Evolutionary conservation across 2,797 vertebrate genomes (phyloP).

Genomic region (Nyctibius grandis): DNA sequence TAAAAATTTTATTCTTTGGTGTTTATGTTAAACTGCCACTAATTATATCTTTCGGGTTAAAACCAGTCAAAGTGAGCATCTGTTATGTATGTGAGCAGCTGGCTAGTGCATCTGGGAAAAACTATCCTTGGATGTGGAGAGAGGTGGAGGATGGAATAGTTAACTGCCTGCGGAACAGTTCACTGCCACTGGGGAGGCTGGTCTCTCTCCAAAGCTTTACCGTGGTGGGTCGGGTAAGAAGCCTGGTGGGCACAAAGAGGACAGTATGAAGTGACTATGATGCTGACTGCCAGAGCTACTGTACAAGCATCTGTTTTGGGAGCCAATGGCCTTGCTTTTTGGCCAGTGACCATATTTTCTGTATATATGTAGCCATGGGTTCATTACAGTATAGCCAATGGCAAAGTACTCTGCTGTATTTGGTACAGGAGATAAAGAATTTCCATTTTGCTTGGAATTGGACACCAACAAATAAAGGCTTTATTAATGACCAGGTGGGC

Average conservation of each 20-base stretch:
- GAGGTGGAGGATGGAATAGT: background rate
- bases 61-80: slow-evolving; percentile 11
- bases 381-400: background rate
- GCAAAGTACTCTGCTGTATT: background rate
- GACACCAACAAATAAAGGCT: background rate
- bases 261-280: background rate
- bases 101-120: background rate
- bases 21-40: slow-evolving; percentile 11
- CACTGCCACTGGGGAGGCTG: background rate
- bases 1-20: background rate
- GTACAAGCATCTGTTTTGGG: background rate
- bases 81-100: slow-evolving; percentile 29
- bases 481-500: background rate
- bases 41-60: slow-evolving; percentile 28
- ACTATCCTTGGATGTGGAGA: background rate
- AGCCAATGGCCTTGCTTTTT: background rate
- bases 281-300: background rate
- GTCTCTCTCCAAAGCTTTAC: background rate
- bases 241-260: background rate
- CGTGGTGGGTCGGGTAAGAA: background rate
- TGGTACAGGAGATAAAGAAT: background rate
- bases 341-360: background rate
- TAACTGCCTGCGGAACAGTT: background rate
- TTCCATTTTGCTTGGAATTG: background rate
- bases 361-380: background rate